Evolutionary conservation across 2,888 invertebrate species (phyloP), one percentile per base, ranked within the genome.

Genomic region (Prosapia bicincta): DNA sequence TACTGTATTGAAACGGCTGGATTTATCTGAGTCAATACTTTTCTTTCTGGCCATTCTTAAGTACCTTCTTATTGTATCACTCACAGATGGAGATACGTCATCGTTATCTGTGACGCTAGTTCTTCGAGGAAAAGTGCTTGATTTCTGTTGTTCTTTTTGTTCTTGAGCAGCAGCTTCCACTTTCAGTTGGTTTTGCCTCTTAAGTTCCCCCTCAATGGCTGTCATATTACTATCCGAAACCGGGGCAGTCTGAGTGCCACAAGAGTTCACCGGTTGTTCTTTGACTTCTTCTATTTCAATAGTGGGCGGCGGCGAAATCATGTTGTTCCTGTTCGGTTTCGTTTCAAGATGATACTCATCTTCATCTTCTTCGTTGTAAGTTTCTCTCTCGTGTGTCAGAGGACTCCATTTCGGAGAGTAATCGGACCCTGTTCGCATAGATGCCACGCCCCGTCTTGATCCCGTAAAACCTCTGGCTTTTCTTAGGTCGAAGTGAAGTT

Each of bases 31-130:
- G 83, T 95, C 94, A 10, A 92, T 90, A 82, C 93, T 94, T 83
- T 95, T 95, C 83, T 95, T 95, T 38, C 95, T 88, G 7, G 94
- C 95, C 95, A 95, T 95, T 76, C 93, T 87, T 71, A 95, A 85
- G 84, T 95, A 95, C 10, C 95, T 87, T 84, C 95, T 95, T 78
- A 95, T 94, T 0, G 94, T 95, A 82, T 95, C 94, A 83, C 94
- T 93, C 26, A 95, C 95, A 0, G 94, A 95, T 78, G 94, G 94
- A 0, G 94, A 94, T 0, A 94, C 91, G 82, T 94, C 94, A 82
- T 94, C 94, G 83, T 94, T 92, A 82, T 94, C 94, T 15, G 94
- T 91, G 83, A 93, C 93, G 81, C 93, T 93, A 81, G 92, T 89
- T 68, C 94, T 88, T 77, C 79, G 69, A 0, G 71, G 65, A 54